Conservation (phyloP, 2,797 vertebrate genomes). For the Megalops cyprinoides region DNA sequence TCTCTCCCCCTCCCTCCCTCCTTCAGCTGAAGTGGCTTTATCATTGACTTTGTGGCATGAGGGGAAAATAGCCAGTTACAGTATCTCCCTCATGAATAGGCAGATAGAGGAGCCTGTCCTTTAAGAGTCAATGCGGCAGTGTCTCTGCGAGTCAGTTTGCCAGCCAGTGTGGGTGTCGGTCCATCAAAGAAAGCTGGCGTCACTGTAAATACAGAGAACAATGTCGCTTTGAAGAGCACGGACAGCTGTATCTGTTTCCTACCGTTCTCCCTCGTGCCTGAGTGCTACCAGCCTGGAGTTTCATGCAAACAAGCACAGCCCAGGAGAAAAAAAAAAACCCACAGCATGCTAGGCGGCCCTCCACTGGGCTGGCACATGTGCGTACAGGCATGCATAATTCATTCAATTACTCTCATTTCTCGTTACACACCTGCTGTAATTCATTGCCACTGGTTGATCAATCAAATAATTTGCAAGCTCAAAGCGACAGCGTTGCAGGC, state of each 20-base stretch:
- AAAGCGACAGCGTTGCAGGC: not conserved
- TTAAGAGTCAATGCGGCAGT: not conserved
- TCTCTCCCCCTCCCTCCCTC: not conserved
- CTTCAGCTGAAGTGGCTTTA: conserved; percentile 1
- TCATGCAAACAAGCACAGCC: not conserved
- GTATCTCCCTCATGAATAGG: not conserved
- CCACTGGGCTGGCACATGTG: not conserved
- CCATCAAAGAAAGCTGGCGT: not conserved
- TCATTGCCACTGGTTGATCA: conserved; percentile 18
- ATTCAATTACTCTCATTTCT: not conserved
- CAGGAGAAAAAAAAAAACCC: not conserved
- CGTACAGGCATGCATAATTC: conserved; percentile 18
- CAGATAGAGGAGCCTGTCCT: not conserved
- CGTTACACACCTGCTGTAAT: not conserved
- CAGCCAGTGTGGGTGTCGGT: not conserved
- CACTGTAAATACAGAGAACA: not conserved
- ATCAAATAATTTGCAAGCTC: not conserved
- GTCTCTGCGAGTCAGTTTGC: not conserved
- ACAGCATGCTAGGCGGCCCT: not conserved
- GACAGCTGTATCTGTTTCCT: not conserved
- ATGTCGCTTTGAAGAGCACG: not conserved
- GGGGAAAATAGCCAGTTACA: not conserved
- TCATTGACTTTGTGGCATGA: conserved; percentile 11
- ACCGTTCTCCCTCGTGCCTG: not conserved
- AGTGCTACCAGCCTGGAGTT: too few relatives aligned